phyloP scores from a whole-genome alignment of 1,140 invertebrate species.

The Eubasilissa regina region DNA sequence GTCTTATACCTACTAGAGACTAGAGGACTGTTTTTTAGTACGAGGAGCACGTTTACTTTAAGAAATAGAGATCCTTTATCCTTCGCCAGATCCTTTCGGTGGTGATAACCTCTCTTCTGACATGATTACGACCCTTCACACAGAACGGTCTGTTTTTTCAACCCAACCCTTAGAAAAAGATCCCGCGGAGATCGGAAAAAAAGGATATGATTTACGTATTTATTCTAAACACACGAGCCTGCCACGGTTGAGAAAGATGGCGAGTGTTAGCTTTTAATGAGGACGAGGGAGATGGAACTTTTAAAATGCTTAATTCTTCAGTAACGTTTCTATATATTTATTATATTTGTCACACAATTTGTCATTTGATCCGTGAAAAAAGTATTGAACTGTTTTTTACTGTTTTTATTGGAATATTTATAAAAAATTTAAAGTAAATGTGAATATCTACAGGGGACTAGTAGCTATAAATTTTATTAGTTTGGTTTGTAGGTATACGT shows the following conservation, averaged over 20 bases:
- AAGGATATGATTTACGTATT: conserved; percentile 48
- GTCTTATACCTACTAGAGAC: background rate
- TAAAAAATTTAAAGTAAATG: too few relatives aligned
- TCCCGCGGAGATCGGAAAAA: conserved; percentile 42
- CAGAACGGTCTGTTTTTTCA: conserved; percentile 48
- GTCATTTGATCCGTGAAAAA: background rate
- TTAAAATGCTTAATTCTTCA: background rate
- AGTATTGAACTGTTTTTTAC: too few relatives aligned
- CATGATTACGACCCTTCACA: conserved; percentile 56
- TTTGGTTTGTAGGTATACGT: too few relatives aligned
- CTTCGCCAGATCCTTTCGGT: conserved; percentile 41
- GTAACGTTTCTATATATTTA: background rate
- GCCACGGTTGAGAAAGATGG: background rate
- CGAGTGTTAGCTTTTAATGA: background rate
- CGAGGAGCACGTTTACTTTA: conserved; percentile 47
- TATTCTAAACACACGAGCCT: conserved; percentile 31
- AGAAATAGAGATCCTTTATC: conserved; percentile 45
- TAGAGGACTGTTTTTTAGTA: conserved; percentile 42
- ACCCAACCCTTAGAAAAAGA: conserved; percentile 19
- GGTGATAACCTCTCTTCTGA: conserved; percentile 56
- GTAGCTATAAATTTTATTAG: too few relatives aligned
- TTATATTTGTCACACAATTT: conserved; percentile 5
- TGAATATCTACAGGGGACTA: too few relatives aligned
- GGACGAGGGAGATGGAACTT: background rate
- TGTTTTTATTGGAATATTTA: too few relatives aligned